Percentiles rank a stretch among this genome's conserved stretches.
Evolutionary conservation across 2,113 vertebrate genomes (phyloP).

Genomic region (Notechis scutatus): DNA sequence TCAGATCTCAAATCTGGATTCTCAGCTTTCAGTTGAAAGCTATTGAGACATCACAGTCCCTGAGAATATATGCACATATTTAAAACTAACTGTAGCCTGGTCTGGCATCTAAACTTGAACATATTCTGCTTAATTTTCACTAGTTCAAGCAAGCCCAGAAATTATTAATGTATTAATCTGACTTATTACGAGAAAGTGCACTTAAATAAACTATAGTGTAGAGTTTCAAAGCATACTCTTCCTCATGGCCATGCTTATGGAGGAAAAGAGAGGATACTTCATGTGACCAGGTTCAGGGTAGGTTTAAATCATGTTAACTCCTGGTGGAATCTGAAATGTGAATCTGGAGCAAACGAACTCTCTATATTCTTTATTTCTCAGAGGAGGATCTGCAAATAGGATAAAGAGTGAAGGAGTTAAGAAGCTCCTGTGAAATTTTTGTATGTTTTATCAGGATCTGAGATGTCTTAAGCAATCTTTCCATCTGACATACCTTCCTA

Average conservation of each 20-base stretch:
- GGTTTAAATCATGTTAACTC: not conserved
- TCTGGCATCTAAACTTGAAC: not conserved
- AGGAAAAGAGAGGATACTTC: not conserved
- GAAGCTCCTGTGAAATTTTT: conserved; percentile 6
- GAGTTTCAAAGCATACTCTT: not conserved
- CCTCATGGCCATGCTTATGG: too few species aligned
- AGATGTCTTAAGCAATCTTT: not conserved
- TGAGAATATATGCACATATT: not conserved
- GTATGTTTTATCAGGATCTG: conserved; percentile 20
- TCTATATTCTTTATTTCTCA: not conserved
- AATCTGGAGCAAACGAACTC: not conserved
- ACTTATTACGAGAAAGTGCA: not conserved
- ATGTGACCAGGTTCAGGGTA: not conserved
- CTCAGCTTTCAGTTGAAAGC: not conserved
- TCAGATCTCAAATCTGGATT: not conserved
- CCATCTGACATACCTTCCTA: conserved; percentile 15
- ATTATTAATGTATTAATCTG: not conserved
- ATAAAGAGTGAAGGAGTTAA: not conserved
- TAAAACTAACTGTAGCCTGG: not conserved
- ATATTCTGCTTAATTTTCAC: not conserved
- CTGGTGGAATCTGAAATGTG: not conserved
- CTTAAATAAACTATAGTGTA: not conserved
- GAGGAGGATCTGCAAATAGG: not conserved
- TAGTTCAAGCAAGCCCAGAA: not conserved
- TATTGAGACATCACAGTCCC: not conserved